Evolutionary conservation across 2,888 invertebrate species (phyloP).

Genomic region (Synergus itoensis): DNA sequence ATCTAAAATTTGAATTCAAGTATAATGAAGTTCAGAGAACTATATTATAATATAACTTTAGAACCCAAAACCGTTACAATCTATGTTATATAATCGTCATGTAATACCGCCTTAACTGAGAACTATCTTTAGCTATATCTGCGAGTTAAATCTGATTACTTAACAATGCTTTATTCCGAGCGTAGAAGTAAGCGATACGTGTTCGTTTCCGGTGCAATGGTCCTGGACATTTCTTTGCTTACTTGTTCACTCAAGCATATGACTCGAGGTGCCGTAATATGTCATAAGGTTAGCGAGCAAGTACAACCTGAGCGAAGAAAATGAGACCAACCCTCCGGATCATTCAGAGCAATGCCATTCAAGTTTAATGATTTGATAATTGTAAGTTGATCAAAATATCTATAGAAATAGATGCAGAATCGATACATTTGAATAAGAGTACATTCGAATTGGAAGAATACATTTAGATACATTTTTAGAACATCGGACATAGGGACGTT

Average conservation of each 20-base stretch:
- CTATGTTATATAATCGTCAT: slow-evolving; percentile 55
- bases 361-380: not conserved
- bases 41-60: too few relatives aligned
- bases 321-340: not conserved
- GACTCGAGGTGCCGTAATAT: not conserved
- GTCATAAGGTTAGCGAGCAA: slow-evolving; percentile 5
- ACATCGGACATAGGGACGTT: too few relatives aligned
- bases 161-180: not conserved
- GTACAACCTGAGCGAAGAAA: not conserved
- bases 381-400: not conserved
- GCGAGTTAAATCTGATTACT: slow-evolving; percentile 44
- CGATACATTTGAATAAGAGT: too few relatives aligned
- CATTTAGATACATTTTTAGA: too few relatives aligned
- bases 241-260: not conserved
- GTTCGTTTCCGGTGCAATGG: slow-evolving; percentile 9
- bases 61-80: too few relatives aligned
- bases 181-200: slow-evolving; percentile 5
- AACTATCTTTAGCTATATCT: slow-evolving; percentile 20
- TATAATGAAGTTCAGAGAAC: too few relatives aligned
- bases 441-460: too few relatives aligned
- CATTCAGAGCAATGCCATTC: not conserved
- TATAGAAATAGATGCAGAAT: not conserved
- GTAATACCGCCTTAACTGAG: slow-evolving; percentile 48
- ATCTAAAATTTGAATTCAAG: too few relatives aligned
- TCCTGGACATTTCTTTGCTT: not conserved